Base-by-base conservation (phyloP, 2,797 vertebrate genomes). In the Anabas testudineus region DNA sequence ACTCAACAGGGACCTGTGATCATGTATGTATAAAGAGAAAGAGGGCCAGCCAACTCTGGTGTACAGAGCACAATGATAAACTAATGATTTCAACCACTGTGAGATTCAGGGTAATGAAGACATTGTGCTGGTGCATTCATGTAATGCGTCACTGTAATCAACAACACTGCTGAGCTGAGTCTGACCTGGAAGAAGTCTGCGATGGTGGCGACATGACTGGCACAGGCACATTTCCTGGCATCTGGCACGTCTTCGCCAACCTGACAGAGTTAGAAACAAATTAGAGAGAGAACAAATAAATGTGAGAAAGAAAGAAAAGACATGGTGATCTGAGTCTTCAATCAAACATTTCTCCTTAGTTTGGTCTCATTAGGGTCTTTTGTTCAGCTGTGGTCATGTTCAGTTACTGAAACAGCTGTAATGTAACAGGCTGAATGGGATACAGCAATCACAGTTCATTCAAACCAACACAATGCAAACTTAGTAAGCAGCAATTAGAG, bases 171-270 rank as follows among this genome's bases (percentile, higher is more conserved):
- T 21, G 0, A 19, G 10, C 36, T 18, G n/a, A 21, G 34, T 70
- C 78, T 81, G 52, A 98, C 97, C 97, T 99, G 97, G 93, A 99
- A 96, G 93, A 98, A 99, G 71, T 99, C 97, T 0, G 97, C 97
- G 15, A 99, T 95, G 88, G 95, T 96, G 84, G 97, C 96, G 47
- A 99, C 97, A 0, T 99, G 97, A 82, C 96, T 99, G 80, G 97
- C 97, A 26, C 97, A 99, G 59, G 96, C 95, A 28, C 97, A 99
- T 90, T 98, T 99, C 78, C 97, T 95, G 81, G 96, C 97, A 8
- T 99, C 97, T 0, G 97, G 93, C 43, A 99, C 97, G 0, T 99
- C 97, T 52, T 99, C 97, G 0, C 97, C 97, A n/a, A 99, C 97
- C 97, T 99, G 88, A 28, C 34, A 67, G 41, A 60, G 16, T 30